A percentile compares a stretch with the other conserved stretches of the same genome.
phyloP scores from a whole-genome alignment of 2,888 invertebrate species.

The Oscheius sp. region DNA sequence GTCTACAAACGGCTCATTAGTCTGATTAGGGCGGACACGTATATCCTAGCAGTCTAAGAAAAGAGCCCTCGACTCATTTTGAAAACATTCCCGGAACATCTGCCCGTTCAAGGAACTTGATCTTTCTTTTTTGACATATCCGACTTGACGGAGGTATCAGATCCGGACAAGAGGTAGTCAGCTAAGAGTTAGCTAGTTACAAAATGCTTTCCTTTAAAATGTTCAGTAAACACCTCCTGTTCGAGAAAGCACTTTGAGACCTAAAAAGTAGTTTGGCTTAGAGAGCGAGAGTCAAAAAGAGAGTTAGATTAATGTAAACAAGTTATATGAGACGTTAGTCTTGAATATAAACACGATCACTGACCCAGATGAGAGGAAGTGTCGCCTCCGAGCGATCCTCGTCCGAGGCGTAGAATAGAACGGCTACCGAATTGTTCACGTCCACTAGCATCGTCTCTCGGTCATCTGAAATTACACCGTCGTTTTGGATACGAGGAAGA shows the following conservation, averaged over 20 bases:
- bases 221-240: too few species aligned
- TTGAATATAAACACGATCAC: not conserved
- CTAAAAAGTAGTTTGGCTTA: too few species aligned
- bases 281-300: too few species aligned
- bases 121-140: too few species aligned
- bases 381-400: constrained; percentile 1
- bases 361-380: constrained; percentile 22
- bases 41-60: not conserved
- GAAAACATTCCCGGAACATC: too few species aligned
- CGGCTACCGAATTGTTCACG: constrained; percentile 27
- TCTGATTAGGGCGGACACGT: too few species aligned
- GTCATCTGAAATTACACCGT: constrained; percentile 20
- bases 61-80: not conserved
- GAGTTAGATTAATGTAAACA: constrained; percentile 4
- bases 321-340: constrained; percentile 4
- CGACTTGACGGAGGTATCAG: too few species aligned
- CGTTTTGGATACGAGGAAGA: not conserved
- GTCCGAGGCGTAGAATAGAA: not conserved
- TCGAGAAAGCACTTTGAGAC: too few species aligned
- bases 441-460: constrained; percentile 21
- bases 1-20: constrained; percentile 42
- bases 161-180: too few species aligned
- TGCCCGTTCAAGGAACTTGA: too few species aligned
- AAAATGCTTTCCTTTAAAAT: too few species aligned
- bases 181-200: too few species aligned